These are phyloP conservation scores for Epirrhoe alternata DNA, from an alignment of 2,888 invertebrate species.

Conservation along the genomic window DNA sequence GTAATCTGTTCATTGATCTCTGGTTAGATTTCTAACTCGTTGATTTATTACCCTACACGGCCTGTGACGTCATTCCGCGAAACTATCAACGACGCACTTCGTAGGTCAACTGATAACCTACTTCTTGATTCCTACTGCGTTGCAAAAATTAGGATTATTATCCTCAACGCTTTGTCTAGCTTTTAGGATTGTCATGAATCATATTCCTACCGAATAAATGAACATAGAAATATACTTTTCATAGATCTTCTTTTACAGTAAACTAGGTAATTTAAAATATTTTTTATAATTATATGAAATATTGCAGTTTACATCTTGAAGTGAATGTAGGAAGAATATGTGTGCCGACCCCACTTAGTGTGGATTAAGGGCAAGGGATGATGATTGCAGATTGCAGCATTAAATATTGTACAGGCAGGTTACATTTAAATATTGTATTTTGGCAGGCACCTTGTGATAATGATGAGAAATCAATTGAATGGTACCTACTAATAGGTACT, in stretches of 20 bases:
- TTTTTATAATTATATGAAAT: too few relatives aligned
- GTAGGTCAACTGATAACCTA: conserved; percentile 76
- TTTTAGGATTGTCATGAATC: not conserved
- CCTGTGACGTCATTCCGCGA: conserved; percentile 66
- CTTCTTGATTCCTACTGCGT: conserved; percentile 63
- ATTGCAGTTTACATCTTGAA: too few relatives aligned
- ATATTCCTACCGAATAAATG: not conserved
- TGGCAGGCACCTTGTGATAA: conserved; percentile 61
- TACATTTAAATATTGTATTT: too few relatives aligned
- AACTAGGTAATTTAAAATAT: too few relatives aligned
- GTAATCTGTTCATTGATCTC: conserved; percentile 32
- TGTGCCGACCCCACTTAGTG: too few relatives aligned
- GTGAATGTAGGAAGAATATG: too few relatives aligned
- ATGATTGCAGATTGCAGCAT: too few relatives aligned
- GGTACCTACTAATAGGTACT: conserved; percentile 21
- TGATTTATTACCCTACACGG: conserved; percentile 41
- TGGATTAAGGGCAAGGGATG: too few relatives aligned
- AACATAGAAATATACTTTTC: too few relatives aligned
- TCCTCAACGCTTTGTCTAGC: conserved; percentile 32
- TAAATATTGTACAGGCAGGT: too few relatives aligned
- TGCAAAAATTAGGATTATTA: conserved; percentile 58
- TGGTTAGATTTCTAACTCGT: conserved; percentile 30
- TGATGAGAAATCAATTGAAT: conserved; percentile 41
- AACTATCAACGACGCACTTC: conserved; percentile 67
- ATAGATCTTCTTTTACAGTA: too few relatives aligned